A percentile compares a stretch with the other conserved stretches of the same genome.
These are phyloP conservation scores for Drosophila pruinosa DNA, from an alignment of 1,140 invertebrate genomes.

Conservation along the genomic window DNA sequence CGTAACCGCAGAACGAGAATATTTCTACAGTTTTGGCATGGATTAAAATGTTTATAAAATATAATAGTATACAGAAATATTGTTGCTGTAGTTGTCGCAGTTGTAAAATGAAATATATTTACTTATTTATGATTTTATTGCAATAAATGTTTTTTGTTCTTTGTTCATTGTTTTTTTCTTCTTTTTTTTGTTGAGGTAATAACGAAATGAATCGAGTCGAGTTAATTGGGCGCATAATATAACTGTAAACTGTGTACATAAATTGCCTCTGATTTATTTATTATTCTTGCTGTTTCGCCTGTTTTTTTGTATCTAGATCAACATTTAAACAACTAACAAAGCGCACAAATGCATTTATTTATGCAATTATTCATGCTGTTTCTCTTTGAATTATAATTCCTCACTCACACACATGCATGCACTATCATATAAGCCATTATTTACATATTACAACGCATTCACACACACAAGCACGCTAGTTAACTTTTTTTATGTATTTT, in stretches of 20 bases:
- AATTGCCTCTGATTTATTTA: slow-evolving; percentile 13
- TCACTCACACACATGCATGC: slow-evolving; percentile 23
- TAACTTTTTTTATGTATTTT: slow-evolving; percentile 27
- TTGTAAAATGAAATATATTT: background rate
- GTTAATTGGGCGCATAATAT: slow-evolving; percentile 41
- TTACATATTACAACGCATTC: slow-evolving; percentile 23
- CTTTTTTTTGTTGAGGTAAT: slow-evolving; percentile 21
- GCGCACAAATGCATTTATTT: slow-evolving; percentile 57
- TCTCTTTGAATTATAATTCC: slow-evolving; percentile 54
- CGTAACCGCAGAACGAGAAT: slow-evolving; percentile 34
- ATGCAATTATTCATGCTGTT: slow-evolving; percentile 58
- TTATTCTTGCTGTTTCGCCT: slow-evolving; percentile 6
- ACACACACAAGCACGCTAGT: slow-evolving; percentile 24
- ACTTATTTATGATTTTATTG: background rate
- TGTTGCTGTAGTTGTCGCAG: background rate
- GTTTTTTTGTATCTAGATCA: slow-evolving; percentile 35
- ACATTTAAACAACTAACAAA: slow-evolving; percentile 76
- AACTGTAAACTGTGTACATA: slow-evolving; percentile 10
- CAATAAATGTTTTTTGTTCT: background rate
- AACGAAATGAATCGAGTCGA: slow-evolving; percentile 39
- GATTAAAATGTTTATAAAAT: slow-evolving; percentile 26
- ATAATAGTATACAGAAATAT: slow-evolving; percentile 9
- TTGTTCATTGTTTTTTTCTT: background rate
- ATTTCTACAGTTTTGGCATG: slow-evolving; percentile 58
- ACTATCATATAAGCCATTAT: slow-evolving; percentile 29